phyloP scores from a whole-genome alignment of 37 sponge, comb jelly and placozoan genomes.

The Bolinopsis microptera region DNA sequence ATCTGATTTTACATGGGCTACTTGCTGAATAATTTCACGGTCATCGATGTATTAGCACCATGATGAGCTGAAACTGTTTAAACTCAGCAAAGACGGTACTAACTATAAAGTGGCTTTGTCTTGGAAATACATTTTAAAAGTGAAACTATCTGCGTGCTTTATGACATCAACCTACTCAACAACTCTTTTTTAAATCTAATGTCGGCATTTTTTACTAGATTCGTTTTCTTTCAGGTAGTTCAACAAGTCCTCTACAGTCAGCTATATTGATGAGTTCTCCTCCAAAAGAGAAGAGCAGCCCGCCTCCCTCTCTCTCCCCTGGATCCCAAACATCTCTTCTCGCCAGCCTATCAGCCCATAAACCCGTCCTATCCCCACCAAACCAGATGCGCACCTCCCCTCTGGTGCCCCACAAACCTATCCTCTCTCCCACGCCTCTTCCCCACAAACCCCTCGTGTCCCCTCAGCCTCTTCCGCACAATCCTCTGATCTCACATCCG shows the following conservation, averaged over 20 bases:
- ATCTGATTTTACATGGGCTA: background rate
- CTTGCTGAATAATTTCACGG: background rate
- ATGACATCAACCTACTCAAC: background rate
- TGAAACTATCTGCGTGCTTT: background rate
- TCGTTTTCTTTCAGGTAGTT: background rate
- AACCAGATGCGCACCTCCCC: background rate
- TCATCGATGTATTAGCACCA: background rate
- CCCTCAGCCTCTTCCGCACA: conserved; percentile 1
- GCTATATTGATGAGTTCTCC: background rate
- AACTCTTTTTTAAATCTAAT: background rate
- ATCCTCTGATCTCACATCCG: background rate
- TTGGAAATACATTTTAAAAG: background rate
- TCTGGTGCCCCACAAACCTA: background rate
- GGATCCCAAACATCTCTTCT: background rate
- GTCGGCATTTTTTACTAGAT: background rate
- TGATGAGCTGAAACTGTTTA: background rate
- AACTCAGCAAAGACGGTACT: background rate
- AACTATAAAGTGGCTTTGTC: background rate
- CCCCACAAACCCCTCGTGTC: conserved; percentile 11
- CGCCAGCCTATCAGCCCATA: background rate
- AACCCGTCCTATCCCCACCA: background rate
- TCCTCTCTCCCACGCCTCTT: background rate
- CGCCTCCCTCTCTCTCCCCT: background rate
- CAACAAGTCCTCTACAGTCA: background rate
- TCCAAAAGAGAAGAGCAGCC: background rate